Conservation (phyloP, 2,888 invertebrate genomes). For the Sarcophaga subvicina region DNA sequence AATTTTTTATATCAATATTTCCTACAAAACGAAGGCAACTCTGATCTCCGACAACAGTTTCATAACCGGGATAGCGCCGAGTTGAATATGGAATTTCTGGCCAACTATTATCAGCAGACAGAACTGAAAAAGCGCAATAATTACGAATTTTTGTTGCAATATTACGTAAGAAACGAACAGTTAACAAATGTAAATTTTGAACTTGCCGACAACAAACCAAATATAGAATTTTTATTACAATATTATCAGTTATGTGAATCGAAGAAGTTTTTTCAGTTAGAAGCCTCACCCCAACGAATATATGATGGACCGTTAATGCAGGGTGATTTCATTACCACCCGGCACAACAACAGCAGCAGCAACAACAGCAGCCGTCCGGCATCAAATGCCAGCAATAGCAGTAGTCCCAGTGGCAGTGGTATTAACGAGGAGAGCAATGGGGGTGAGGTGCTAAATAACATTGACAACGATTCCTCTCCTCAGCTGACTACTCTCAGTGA, state of each 20-base stretch:
- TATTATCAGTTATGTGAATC: constrained; percentile 81
- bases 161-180: constrained; percentile 79
- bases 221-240: constrained; percentile 80
- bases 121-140: constrained; percentile 79
- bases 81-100: constrained; percentile 78
- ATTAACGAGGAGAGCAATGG: constrained; percentile 70
- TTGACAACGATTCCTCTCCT: constrained; percentile 56
- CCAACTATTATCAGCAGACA: constrained; percentile 80
- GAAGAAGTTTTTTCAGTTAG: constrained; percentile 82
- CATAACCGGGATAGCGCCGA: constrained; percentile 71
- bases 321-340: constrained; percentile 46
- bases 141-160: constrained; percentile 81
- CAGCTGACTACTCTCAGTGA: constrained; percentile 3
- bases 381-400: constrained; percentile 57
- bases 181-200: constrained; percentile 66
- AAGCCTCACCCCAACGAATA: constrained; percentile 81
- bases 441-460: constrained; percentile 63
- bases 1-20: constrained; percentile 81
- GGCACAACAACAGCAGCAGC: constrained; percentile 54
- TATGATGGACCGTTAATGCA: constrained; percentile 77
- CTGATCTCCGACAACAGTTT: constrained; percentile 74
- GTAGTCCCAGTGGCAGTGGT: constrained; percentile 51
- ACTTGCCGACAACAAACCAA: constrained; percentile 75
- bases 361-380: constrained; percentile 51
- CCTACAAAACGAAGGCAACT: constrained; percentile 78